phyloP scores from a whole-genome alignment of 1,140 invertebrate genomes.

The Drosophila kanapiae region DNA sequence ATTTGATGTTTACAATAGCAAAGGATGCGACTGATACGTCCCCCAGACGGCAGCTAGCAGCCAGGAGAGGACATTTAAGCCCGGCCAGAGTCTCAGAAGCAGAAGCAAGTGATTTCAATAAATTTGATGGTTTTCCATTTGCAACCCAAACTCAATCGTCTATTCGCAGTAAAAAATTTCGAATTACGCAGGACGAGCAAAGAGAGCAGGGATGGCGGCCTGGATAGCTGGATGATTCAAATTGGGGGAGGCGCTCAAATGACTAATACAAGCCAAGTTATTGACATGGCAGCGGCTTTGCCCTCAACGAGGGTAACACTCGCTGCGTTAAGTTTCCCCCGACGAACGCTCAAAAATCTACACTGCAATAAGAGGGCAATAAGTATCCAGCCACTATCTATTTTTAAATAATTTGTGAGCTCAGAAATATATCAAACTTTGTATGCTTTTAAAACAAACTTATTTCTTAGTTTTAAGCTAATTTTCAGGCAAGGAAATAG shows the following conservation, averaged over 20 bases:
- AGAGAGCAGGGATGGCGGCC: not conserved
- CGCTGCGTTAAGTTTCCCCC: slow-evolving; percentile 30
- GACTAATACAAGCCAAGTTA: slow-evolving; percentile 84
- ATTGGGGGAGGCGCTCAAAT: slow-evolving; percentile 66
- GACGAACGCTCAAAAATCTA: slow-evolving; percentile 15
- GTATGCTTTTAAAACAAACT: not conserved
- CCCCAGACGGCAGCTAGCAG: slow-evolving; percentile 36
- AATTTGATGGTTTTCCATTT: slow-evolving; percentile 85
- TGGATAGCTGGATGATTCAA: slow-evolving; percentile 22
- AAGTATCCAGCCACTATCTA: fast-evolving
- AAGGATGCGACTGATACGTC: slow-evolving; percentile 71
- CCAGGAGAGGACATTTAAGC: slow-evolving; percentile 46
- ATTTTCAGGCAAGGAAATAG: not conserved
- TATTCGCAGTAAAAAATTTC: slow-evolving; percentile 83
- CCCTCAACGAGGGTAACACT: slow-evolving; percentile 73
- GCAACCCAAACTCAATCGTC: slow-evolving; percentile 84
- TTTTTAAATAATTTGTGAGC: too few relatives aligned
- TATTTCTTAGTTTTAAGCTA: not conserved
- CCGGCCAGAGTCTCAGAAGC: slow-evolving; percentile 33
- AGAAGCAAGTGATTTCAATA: slow-evolving; percentile 83
- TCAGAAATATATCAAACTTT: not conserved
- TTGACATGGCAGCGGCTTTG: slow-evolving; percentile 80
- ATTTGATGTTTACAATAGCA: slow-evolving; percentile 82
- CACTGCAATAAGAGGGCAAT: not conserved
- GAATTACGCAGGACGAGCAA: slow-evolving; percentile 66